Percentiles rank a stretch among this genome's conserved stretches.
Evolutionary conservation across 2,113 vertebrate genomes (phyloP).

Genomic region (Lepus americanus): DNA sequence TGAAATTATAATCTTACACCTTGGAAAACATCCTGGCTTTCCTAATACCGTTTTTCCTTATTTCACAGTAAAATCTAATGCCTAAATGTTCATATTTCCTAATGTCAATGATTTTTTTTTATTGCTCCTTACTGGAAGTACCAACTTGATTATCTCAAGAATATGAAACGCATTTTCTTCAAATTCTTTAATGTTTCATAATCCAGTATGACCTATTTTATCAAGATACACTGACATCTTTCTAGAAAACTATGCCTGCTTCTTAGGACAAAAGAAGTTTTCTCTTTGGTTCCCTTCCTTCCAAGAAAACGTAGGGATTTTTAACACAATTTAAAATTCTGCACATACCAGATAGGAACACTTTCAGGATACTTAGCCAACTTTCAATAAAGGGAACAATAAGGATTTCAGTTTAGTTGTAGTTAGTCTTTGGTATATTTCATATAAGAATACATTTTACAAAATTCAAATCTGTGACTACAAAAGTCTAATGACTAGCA

Average conservation of each 20-base stretch:
- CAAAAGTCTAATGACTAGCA: not conserved
- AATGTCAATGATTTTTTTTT: not conserved
- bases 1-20: not conserved
- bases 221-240: not conserved
- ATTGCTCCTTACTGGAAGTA: not conserved
- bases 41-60: not conserved
- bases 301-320: slow-evolving; percentile 30
- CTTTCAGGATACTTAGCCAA: slow-evolving; percentile 1
- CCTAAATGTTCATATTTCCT: not conserved
- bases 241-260: not conserved
- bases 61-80: slow-evolving; percentile 15
- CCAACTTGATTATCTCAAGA: not conserved
- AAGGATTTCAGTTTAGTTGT: not conserved
- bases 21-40: not conserved
- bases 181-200: slow-evolving; percentile 24
- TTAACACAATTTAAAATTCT: slow-evolving; percentile 8
- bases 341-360: not conserved
- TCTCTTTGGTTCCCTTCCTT: not conserved
- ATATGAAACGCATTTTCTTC: slow-evolving; percentile 22
- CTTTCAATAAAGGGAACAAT: not conserved
- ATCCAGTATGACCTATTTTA: not conserved
- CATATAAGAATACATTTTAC: not conserved
- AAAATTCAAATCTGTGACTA: not conserved
- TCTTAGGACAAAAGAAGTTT: slow-evolving; percentile 28
- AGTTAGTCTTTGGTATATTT: not conserved